These are phyloP conservation scores for Pantherophis alleghaniensis DNA, from an alignment of 2,797 vertebrate genomes.

Conservation along the genomic window DNA sequence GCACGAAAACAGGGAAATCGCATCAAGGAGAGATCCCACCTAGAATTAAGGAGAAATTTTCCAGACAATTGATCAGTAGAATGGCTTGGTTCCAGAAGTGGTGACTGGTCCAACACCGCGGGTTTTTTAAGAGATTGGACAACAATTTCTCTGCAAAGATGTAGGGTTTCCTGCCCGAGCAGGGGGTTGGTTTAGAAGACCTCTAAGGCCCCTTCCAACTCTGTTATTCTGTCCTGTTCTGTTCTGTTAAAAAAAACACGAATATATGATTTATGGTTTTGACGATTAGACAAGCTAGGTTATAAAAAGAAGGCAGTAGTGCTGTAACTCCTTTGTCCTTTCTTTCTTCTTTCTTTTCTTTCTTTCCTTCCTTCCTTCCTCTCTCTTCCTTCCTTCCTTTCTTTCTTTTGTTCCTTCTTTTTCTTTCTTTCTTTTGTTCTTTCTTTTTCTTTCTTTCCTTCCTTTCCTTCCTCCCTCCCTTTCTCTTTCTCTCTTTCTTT, in stretches of 20 bases:
- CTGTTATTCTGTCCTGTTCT: background rate
- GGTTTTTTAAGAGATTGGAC: background rate
- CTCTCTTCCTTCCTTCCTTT: too few relatives aligned
- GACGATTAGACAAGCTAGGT: background rate
- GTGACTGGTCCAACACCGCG: background rate
- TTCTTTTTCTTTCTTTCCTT: background rate
- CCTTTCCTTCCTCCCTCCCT: too few relatives aligned
- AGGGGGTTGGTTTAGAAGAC: too few relatives aligned
- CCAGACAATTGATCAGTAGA: background rate
- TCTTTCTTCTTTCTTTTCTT: too few relatives aligned
- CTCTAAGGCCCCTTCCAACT: background rate
- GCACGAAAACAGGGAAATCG: background rate
- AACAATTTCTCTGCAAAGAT: background rate
- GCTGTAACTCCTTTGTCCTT: too few relatives aligned
- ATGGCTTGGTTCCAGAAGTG: background rate
- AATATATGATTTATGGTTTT: background rate
- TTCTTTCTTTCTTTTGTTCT: background rate
- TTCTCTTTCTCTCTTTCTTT: too few relatives aligned
- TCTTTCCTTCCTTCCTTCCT: accelerated
- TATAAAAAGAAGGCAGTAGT: background rate
- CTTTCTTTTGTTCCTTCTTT: too few relatives aligned
- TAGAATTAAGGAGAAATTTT: background rate
- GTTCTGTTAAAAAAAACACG: background rate
- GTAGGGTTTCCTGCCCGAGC: background rate
- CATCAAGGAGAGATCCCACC: background rate